phyloP scores from a whole-genome alignment of 2,113 vertebrate species.

The Oxyruncus cristatus region DNA sequence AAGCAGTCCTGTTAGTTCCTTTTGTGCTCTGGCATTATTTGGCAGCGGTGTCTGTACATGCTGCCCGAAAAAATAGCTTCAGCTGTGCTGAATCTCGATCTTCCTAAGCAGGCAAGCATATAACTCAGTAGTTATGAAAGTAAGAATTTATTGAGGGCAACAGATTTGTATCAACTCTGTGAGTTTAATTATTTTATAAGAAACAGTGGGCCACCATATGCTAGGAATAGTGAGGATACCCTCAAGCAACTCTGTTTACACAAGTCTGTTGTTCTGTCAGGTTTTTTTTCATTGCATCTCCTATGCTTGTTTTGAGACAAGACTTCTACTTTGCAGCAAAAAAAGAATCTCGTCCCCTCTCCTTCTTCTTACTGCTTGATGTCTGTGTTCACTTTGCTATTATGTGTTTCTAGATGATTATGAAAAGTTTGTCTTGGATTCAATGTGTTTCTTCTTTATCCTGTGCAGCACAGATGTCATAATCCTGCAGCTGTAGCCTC shows the following conservation, averaged over 20 bases:
- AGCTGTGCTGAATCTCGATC: background rate
- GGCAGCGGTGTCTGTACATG: background rate
- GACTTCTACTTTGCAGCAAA: background rate
- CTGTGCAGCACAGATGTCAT: background rate
- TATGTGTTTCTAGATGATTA: background rate
- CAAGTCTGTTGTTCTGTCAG: background rate
- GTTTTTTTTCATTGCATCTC: background rate
- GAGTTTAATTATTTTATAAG: background rate
- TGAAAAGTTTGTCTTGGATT: background rate
- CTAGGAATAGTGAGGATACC: background rate
- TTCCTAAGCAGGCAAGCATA: background rate
- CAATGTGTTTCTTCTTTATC: background rate
- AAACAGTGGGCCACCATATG: background rate
- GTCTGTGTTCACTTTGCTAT: background rate
- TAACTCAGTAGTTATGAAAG: background rate
- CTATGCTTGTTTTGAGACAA: background rate
- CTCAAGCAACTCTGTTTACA: background rate
- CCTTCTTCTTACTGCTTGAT: background rate
- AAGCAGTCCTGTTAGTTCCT: background rate
- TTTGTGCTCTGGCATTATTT: background rate
- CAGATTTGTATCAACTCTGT: background rate
- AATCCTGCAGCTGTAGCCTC: background rate
- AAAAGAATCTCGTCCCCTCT: fast-evolving
- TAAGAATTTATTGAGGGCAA: background rate
- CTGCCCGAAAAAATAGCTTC: background rate